Conservation (phyloP, 2,888 invertebrate genomes). For the Yponomeuta evonymella region DNA sequence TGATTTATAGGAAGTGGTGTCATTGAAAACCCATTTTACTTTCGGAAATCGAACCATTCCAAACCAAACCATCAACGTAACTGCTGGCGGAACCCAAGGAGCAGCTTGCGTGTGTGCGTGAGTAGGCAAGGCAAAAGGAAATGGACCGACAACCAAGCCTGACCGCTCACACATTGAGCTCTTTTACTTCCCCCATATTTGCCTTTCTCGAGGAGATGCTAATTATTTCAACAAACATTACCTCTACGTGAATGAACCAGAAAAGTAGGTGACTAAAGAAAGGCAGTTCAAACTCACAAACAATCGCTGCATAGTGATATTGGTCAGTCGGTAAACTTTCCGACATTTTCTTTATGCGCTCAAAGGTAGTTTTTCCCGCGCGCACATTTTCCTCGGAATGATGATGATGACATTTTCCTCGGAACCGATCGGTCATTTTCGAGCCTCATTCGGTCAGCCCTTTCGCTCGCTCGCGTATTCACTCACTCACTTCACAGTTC, state of each 20-base stretch:
- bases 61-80: background rate
- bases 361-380: background rate
- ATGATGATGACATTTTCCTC: background rate
- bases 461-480: constrained; percentile 45
- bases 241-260: constrained; percentile 20
- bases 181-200: constrained; percentile 30
- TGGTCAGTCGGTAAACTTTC: background rate
- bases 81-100: background rate
- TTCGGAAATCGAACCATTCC: too few species aligned
- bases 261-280: constrained; percentile 47
- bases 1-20: too few species aligned
- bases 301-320: background rate
- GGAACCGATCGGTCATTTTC: background rate
- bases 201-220: constrained; percentile 48
- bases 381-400: background rate
- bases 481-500: constrained; percentile 42
- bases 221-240: constrained; percentile 53
- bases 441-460: constrained; percentile 27
- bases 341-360: constrained; percentile 1
- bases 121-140: constrained; percentile 39
- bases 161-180: constrained; percentile 5
- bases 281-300: background rate
- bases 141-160: constrained; percentile 30
- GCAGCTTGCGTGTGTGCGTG: constrained; percentile 32
- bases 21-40: too few species aligned